phyloP scores from a whole-genome alignment of 2,888 invertebrate genomes.

The Brachyopa scutellaris region DNA sequence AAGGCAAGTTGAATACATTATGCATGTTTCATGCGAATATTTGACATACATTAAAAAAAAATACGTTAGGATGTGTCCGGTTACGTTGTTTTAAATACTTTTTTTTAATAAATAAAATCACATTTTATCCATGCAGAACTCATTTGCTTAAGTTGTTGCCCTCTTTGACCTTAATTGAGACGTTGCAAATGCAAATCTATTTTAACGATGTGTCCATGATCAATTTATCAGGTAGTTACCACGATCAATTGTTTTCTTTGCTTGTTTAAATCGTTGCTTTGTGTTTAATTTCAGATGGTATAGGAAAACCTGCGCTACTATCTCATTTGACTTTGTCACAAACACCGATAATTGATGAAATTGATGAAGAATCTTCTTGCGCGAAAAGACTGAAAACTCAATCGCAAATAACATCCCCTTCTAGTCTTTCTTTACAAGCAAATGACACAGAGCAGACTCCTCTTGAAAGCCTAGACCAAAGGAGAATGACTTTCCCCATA shows the following conservation, averaged over 20 bases:
- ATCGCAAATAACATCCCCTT: background rate
- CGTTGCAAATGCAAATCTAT: conserved; percentile 13
- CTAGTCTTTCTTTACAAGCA: background rate
- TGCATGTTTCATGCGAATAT: no score
- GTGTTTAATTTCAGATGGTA: background rate
- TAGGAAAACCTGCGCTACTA: background rate
- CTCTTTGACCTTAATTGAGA: conserved; percentile 8
- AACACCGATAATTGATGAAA: background rate
- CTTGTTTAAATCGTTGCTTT: no score
- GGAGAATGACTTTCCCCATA: conserved; percentile 1
- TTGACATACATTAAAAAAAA: no score
- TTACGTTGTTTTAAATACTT: background rate
- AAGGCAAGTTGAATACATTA: no score
- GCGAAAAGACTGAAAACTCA: background rate
- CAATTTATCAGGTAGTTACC: conserved; percentile 39
- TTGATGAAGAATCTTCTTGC: background rate
- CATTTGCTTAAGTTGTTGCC: conserved; percentile 20
- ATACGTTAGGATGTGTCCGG: no score
- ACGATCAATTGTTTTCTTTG: no score
- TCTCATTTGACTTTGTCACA: background rate
- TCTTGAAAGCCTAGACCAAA: background rate
- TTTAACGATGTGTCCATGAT: conserved; percentile 16
- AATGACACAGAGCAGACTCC: background rate
- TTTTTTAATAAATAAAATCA: background rate
- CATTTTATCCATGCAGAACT: background rate